phyloP scores from a whole-genome alignment of 2,113 vertebrate genomes.

The Anoplopoma fimbria region DNA sequence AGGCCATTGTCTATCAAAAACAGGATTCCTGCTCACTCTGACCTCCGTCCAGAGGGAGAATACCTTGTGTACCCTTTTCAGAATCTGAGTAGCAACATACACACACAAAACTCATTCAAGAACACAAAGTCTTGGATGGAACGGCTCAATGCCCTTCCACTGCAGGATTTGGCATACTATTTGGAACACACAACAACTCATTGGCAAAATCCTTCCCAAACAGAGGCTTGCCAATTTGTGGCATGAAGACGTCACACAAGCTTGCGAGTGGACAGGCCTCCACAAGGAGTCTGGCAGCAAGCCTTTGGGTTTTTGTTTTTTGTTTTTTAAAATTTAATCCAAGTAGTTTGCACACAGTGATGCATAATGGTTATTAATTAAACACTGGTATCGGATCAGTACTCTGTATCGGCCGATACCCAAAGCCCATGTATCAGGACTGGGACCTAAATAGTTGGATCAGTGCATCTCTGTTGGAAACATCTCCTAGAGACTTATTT shows the following conservation, averaged over 20 bases:
- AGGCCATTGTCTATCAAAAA: conserved; percentile 45
- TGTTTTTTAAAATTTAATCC: too few species aligned
- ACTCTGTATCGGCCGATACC: background rate
- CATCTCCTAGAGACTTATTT: background rate
- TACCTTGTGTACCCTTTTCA: conserved; percentile 18
- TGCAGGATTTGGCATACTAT: conserved; percentile 50
- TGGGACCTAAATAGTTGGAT: background rate
- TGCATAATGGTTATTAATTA: background rate
- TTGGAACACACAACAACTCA: conserved; percentile 48
- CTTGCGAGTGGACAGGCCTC: conserved; percentile 47
- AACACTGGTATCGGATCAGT: background rate
- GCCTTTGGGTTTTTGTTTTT: background rate
- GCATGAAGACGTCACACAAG: conserved; percentile 47
- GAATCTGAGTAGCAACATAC: conserved; percentile 14
- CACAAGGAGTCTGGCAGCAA: conserved; percentile 25
- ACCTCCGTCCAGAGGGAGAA: conserved; percentile 25
- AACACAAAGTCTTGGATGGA: conserved; percentile 36
- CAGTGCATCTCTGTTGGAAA: too few species aligned
- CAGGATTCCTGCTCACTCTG: conserved; percentile 23
- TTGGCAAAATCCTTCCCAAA: conserved; percentile 45
- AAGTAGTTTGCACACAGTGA: too few species aligned
- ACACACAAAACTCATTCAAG: conserved; percentile 13
- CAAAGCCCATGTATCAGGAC: too few species aligned
- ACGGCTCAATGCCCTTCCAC: conserved; percentile 36
- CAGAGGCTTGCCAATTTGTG: conserved; percentile 55